A percentile compares a stretch with the other conserved stretches of the same genome.
phyloP scores from a whole-genome alignment of 2,113 vertebrate species.

The Sylvia atricapilla region DNA sequence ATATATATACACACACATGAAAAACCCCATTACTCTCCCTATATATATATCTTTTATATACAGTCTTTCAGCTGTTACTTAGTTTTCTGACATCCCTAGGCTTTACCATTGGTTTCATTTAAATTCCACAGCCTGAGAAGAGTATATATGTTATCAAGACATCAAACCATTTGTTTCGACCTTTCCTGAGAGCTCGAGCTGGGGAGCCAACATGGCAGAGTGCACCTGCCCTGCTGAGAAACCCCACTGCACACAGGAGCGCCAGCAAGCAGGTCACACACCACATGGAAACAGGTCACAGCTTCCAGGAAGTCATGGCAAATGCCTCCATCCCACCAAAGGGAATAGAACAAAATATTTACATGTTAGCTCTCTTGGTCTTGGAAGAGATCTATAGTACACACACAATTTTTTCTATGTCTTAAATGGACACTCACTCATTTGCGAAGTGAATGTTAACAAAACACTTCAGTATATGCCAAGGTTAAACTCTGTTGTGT shows the following conservation, averaged over 20 bases:
- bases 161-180: background rate
- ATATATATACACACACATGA: background rate
- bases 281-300: background rate
- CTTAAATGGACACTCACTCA: background rate
- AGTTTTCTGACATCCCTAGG: background rate
- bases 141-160: background rate
- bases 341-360: background rate
- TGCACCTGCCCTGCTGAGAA: background rate
- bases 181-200: background rate
- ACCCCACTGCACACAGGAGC: background rate
- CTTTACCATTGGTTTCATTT: background rate
- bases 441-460: background rate
- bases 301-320: background rate
- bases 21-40: rapidly evolving
- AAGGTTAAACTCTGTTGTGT: background rate
- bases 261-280: background rate
- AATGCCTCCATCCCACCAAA: background rate
- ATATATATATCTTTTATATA: background rate
- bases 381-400: background rate
- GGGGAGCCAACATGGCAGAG: rapidly evolving
- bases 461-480: background rate
- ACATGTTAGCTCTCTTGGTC: background rate
- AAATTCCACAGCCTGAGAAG: background rate
- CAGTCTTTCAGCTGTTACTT: background rate
- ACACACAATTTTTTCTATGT: rapidly evolving